A percentile compares a stretch with the other conserved stretches of the same genome.
Evolutionary conservation across 2,797 vertebrate genomes (phyloP).

Genomic region (Pseudochirops corinnae): DNA sequence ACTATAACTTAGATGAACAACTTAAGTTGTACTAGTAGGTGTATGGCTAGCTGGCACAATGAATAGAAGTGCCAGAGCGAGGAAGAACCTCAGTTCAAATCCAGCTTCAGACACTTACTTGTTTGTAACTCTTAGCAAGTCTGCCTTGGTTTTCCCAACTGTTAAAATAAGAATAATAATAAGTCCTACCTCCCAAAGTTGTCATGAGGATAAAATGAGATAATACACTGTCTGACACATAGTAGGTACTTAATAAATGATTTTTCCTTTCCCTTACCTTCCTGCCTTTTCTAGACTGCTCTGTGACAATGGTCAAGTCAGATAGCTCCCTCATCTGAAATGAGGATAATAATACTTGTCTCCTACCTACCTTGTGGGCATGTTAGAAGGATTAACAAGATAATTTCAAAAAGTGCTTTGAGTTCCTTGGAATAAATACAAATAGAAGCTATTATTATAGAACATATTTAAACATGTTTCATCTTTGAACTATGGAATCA

Average conservation of each 20-base stretch:
- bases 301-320: neutral
- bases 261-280: neutral
- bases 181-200: neutral
- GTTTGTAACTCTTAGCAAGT: neutral
- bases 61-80: neutral
- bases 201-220: neutral
- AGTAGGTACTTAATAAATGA: accelerated
- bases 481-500: conserved; percentile 41
- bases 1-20: neutral
- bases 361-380: conserved; percentile 47
- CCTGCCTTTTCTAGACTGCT: neutral
- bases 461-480: conserved; percentile 56
- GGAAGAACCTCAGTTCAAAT: neutral
- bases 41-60: neutral
- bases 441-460: conserved; percentile 60
- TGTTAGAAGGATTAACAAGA: conserved; percentile 26
- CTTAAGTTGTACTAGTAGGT: neutral
- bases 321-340: neutral
- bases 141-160: neutral
- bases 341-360: neutral
- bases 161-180: neutral
- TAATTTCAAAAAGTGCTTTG: conserved; percentile 54
- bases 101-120: neutral
- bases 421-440: conserved; percentile 54
- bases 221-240: neutral